Conservation (phyloP, 1,140 invertebrate genomes). For the Drosophila elegans region DNA sequence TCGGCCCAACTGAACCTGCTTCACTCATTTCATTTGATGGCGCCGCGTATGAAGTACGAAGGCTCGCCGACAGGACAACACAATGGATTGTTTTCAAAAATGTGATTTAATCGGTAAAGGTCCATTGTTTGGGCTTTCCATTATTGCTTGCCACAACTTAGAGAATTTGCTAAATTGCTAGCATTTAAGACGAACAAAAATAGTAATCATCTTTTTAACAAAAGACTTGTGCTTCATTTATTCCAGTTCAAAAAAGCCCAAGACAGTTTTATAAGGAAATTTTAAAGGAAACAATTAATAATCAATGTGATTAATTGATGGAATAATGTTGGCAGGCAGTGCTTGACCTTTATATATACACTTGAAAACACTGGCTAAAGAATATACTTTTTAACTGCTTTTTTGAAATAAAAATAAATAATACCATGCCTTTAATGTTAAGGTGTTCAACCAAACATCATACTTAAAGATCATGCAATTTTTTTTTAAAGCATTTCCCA, state of each 20-base stretch:
- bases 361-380: no score
- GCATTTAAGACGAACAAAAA: constrained; percentile 9
- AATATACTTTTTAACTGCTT: no score
- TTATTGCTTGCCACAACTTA: constrained; percentile 5
- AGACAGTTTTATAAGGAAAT: not conserved
- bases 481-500: no score
- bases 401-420: no score
- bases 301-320: not conserved
- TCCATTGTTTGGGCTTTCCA: constrained; percentile 20
- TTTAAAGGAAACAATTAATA: not conserved
- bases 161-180: not conserved
- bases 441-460: no score
- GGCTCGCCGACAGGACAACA: constrained; percentile 16
- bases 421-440: no score
- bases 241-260: not conserved
- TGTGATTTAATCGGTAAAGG: constrained; percentile 23
- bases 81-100: constrained; percentile 26
- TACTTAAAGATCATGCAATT: no score
- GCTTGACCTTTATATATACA: not conserved
- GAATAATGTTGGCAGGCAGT: not conserved
- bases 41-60: constrained; percentile 25
- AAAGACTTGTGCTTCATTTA: not conserved
- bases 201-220: constrained; percentile 1
- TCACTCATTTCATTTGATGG: constrained; percentile 59
- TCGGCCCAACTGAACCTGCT: constrained; percentile 46